Percentiles rank a stretch among this genome's conserved stretches.
Evolutionary conservation across 2,888 invertebrate species (phyloP).

Genomic region (Chaetoderma sp.): DNA sequence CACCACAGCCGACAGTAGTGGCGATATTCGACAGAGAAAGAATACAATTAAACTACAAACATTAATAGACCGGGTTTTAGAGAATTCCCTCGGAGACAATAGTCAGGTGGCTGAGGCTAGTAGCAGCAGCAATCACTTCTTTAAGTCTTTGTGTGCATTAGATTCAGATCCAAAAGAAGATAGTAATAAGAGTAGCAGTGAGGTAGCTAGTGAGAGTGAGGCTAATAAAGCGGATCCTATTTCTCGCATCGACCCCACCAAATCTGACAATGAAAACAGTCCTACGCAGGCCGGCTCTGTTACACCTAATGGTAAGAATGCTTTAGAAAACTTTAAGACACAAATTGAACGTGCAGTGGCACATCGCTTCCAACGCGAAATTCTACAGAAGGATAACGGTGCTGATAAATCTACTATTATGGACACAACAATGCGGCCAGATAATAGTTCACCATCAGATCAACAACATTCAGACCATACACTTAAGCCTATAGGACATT

Average conservation of each 20-base stretch:
- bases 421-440: not conserved
- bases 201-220: too few relatives aligned
- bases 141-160: not conserved
- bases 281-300: too few relatives aligned
- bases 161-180: constrained; percentile 3
- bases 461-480: too few relatives aligned
- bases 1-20: not conserved
- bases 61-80: constrained; percentile 55
- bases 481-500: not conserved
- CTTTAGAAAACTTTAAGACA: constrained; percentile 3
- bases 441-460: too few relatives aligned
- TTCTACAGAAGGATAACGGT: too few relatives aligned
- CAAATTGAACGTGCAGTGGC: constrained; percentile 1
- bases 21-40: not conserved
- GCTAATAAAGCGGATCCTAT: too few relatives aligned
- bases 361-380: not conserved
- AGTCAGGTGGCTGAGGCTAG: not conserved
- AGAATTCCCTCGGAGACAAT: constrained; percentile 43
- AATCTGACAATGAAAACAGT: not conserved
- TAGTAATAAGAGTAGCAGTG: not conserved
- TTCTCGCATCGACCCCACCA: too few relatives aligned
- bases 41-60: constrained; percentile 37
- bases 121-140: not conserved
- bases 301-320: not conserved
- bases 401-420: not conserved